A percentile compares a stretch with the other conserved stretches of the same genome.
Evolutionary conservation across 1,140 invertebrate genomes (phyloP).

Genomic region (Aphelinus atriplicis): DNA sequence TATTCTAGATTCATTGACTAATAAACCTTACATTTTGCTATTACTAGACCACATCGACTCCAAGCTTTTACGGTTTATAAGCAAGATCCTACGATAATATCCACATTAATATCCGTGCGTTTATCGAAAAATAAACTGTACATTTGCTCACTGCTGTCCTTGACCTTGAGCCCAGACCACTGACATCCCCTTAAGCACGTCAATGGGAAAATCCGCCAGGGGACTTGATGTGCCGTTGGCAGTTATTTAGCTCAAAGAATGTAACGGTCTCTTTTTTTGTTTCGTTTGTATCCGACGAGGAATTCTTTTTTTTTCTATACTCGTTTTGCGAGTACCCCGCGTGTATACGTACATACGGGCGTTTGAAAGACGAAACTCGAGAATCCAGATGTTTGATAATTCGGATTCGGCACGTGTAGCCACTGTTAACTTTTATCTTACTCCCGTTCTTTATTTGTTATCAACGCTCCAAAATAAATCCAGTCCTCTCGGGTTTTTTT

Average conservation of each 20-base stretch:
- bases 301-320: not conserved
- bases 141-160: not conserved
- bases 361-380: no score
- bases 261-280: constrained; percentile 6
- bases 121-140: no score
- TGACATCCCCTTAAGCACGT: not conserved
- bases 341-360: not conserved
- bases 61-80: no score
- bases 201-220: constrained; percentile 2
- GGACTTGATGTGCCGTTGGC: not conserved
- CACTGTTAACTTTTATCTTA: not conserved
- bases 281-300: constrained; percentile 1
- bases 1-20: no score
- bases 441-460: not conserved
- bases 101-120: no score
- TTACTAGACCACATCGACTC: no score
- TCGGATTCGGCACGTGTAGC: no score
- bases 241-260: not conserved
- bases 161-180: not conserved
- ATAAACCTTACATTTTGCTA: no score
- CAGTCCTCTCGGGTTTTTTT: no score
- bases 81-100: no score
- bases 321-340: not conserved
- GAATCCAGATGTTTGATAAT: no score
- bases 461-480: no score